Base-by-base conservation (phyloP, 2,888 invertebrate genomes). In the Mythimna loreyi region DNA sequence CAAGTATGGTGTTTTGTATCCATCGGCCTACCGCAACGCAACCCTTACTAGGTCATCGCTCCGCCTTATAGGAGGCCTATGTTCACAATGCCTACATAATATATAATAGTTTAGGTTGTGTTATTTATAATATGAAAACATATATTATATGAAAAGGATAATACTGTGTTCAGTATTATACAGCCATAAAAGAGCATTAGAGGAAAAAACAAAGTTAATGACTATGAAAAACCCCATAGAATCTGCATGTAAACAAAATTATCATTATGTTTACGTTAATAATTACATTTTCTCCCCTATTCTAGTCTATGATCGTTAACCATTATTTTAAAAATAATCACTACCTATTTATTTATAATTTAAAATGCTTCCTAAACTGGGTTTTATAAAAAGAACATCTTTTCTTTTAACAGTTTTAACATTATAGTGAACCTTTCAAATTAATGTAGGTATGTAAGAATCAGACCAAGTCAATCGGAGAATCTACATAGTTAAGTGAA, bases 191-290 rank as follows among this genome's bases (percentile, higher is more conserved):
- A 72, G 36, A 55, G 30, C 45, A 63, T 55, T 79, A 36, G 53
- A 80, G 80, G 80, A 80, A 80, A 80, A 73, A 80, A 80, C 73
- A 73, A 80, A 73, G 52, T 55, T 68, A 73, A 80, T 75, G 56
- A 70, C 62, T 80, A 50, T 73, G 77, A 66, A 78, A 78, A 79
- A 66, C 65, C 77, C 80, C 58, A 66, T 66, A 68, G 47, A 69
- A 64, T 64, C 66, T 62, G 53, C 30, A 69, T 72, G 69, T 70
- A 67, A 80, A 80, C 80, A 80, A 65, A 65, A 69, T 67, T 55
- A 76, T 76, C 49, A 63, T 56, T 61, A 64, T 40, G 28, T 52
- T 16, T 28, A 69, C 36, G 55, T 70, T 55, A 61, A 45, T 65
- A 19, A 53, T 65, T 62, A 53, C 28, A 36, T 75, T 69, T 70